Evolutionary conservation across 92 coral and sea anemone genomes (phyloP), one percentile per base, ranked within the genome.

Genomic region (Umimayanthus kanabou): DNA sequence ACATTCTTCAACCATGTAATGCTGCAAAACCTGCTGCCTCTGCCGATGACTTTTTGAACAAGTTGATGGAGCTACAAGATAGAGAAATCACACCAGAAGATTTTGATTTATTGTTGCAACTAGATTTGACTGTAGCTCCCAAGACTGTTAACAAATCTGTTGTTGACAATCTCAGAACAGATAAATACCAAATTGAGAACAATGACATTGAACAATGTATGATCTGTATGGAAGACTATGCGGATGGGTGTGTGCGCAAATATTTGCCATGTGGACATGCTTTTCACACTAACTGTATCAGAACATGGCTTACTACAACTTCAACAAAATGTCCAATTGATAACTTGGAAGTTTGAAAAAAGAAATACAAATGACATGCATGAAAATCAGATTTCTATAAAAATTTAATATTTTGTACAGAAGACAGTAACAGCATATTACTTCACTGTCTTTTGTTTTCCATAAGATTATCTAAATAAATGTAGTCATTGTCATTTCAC

Each of bases 41-140:
- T 49, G 90, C 88, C 40, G 89, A 91, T 29, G 70, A 77, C 15
- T 85, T 89, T 15, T 25, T 93, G 39, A 87, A 83, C 30, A 40
- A 71, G 50, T 67, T 90, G 65, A 76, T 90, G 49, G 66, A 79
- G 4, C 91, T 97, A 23, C 99, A 97, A 80, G 87, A 89, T 26
- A 86, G 99, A 37, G 99, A 97, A 64, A 94, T 97, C 39, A 93
- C 98, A 0, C 97, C 99, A 76, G 97, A 97, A 85, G 99, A 97
- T 87, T 97, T 92, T 74, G 97, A 95, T 49, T 50, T 95, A 26
- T 94, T 97, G 13, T 57, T 95, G 57, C 93, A 93, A 45, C 85
- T 97, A 57, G 99, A 97, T 77, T 77, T 81, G 11, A 91, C 93
- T 57, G 92, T 95, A 18, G 89, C 87, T 45, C 93, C 92, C 4